A percentile compares a stretch with the other conserved stretches of the same genome.
Evolutionary conservation across 2,797 vertebrate species (phyloP).

Genomic region (Eulemur mongoz): DNA sequence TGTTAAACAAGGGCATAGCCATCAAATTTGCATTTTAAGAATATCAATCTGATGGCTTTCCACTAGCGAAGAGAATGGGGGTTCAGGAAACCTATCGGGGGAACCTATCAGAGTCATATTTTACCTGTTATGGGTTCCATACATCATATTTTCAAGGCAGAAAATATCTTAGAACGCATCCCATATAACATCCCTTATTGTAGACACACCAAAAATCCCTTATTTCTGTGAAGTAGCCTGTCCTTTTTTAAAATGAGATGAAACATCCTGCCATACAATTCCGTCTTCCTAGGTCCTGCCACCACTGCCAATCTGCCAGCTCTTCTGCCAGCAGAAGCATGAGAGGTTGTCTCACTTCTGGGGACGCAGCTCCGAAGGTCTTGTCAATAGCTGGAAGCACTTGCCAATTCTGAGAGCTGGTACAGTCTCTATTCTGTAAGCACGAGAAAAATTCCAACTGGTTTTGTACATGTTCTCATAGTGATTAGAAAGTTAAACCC

Average conservation of each 20-base stretch:
- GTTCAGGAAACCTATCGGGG: neutral
- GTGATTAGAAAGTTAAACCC: conserved; percentile 67
- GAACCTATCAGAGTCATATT: neutral
- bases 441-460: neutral
- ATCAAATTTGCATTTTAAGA: neutral
- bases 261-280: neutral
- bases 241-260: neutral
- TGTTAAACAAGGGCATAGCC: neutral
- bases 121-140: neutral
- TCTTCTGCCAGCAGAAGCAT: neutral
- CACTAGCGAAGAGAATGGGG: neutral
- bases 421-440: neutral
- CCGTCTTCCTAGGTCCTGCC: neutral
- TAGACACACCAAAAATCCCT: neutral
- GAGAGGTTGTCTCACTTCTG: neutral
- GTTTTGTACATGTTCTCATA: neutral
- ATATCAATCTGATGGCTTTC: neutral
- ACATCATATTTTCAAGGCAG: neutral
- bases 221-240: neutral
- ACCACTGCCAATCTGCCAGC: neutral
- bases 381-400: neutral
- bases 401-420: neutral
- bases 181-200: neutral
- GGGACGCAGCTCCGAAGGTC: neutral
- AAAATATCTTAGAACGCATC: neutral